Conservation (phyloP, 2,797 vertebrate genomes). For the Enteromius fasciolatus region DNA sequence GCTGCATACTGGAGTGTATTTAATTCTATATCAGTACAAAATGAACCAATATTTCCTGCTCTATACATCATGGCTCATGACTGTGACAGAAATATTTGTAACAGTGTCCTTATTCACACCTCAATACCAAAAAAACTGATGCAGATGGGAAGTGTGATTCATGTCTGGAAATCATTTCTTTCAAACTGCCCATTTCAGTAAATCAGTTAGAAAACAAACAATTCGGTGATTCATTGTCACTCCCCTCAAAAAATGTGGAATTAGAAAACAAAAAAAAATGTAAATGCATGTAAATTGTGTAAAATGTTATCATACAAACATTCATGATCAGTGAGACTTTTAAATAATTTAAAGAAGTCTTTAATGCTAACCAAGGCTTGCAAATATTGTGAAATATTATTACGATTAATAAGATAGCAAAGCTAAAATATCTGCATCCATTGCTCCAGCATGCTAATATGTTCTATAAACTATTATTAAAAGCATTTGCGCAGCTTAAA, state of each 20-base stretch:
- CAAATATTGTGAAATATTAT: background rate
- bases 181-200: background rate
- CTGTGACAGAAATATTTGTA: background rate
- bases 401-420: background rate
- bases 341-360: background rate
- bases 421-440: background rate
- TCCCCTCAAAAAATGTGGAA: background rate
- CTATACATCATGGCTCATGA: background rate
- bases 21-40: background rate
- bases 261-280: background rate
- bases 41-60: background rate
- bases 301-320: background rate
- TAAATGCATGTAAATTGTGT: background rate
- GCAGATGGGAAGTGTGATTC: background rate
- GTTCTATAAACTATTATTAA: background rate
- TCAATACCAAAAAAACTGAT: background rate
- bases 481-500: background rate
- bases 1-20: background rate
- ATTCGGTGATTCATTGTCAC: background rate
- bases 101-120: background rate
- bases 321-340: background rate
- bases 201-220: background rate
- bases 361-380: background rate
- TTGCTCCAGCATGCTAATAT: background rate
- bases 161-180: background rate